Percentiles rank a stretch among this genome's conserved stretches.
Conservation (phyloP, 2,797 vertebrate species). For the Eulemur rubriventer region DNA sequence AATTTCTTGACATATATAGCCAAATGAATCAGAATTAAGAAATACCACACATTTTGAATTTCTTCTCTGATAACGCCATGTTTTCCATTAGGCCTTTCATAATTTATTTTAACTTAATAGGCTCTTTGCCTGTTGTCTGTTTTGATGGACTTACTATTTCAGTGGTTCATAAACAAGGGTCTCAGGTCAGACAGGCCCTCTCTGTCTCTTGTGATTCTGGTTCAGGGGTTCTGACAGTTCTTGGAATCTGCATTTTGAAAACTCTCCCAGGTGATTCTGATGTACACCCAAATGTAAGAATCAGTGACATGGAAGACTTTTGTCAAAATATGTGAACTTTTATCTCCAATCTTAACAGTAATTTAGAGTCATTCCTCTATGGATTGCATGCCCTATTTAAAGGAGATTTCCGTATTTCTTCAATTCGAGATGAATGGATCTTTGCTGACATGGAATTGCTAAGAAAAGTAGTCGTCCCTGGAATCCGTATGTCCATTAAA, state of each 20-base stretch:
- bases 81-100: not conserved
- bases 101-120: not conserved
- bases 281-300: slow-evolving; percentile 18
- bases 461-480: slow-evolving; percentile 97
- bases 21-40: slow-evolving; percentile 32
- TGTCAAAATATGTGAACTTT: slow-evolving; percentile 65
- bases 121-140: not conserved
- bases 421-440: slow-evolving; percentile 98
- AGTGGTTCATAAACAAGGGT: not conserved
- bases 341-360: slow-evolving; percentile 87
- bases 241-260: not conserved
- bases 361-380: slow-evolving; percentile 98
- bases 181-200: not conserved
- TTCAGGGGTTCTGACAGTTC: not conserved
- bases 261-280: not conserved
- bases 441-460: slow-evolving; percentile 99
- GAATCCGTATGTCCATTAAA: slow-evolving; percentile 99
- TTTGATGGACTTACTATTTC: not conserved
- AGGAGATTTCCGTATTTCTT: slow-evolving; percentile 99
- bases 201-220: not conserved
- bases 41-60: not conserved
- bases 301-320: not conserved
- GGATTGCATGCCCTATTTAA: slow-evolving; percentile 98
- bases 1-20: slow-evolving; percentile 1
- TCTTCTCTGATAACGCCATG: not conserved